Percentiles rank a stretch among this genome's conserved stretches.
phyloP scores from a whole-genome alignment of 2,113 vertebrate genomes.

The Galeopterus variegatus region DNA sequence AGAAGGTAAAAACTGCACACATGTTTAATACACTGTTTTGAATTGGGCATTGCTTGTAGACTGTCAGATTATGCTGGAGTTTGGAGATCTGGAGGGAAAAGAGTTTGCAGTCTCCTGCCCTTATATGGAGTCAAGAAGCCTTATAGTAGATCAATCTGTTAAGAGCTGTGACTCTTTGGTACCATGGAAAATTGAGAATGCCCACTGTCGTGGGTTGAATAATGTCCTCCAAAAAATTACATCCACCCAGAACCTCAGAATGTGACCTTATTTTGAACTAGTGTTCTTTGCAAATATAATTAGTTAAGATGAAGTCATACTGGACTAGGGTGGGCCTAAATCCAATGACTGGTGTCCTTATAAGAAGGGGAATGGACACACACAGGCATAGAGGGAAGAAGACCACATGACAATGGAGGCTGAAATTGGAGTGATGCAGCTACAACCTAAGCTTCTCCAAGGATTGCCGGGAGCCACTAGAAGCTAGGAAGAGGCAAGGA shows the following conservation, averaged over 20 bases:
- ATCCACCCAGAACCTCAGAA: constrained; percentile 30
- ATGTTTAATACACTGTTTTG: constrained; percentile 46
- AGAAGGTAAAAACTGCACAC: constrained; percentile 50
- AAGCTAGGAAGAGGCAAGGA: constrained; percentile 7
- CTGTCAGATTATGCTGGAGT: constrained; percentile 39
- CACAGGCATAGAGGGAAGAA: neutral
- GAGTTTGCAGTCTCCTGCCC: neutral
- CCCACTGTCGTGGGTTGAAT: neutral
- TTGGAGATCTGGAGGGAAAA: constrained; percentile 33
- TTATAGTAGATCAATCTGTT: neutral
- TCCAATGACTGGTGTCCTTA: constrained; percentile 23
- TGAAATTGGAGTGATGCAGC: neutral
- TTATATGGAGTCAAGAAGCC: constrained; percentile 21
- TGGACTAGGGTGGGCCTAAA: neutral
- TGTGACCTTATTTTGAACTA: constrained; percentile 43
- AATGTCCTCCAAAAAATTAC: constrained; percentile 12
- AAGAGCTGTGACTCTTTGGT: neutral
- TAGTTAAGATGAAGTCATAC: constrained; percentile 26
- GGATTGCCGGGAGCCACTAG: neutral
- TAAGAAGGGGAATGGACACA: neutral
- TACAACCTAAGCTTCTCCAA: neutral
- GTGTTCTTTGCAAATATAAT: constrained; percentile 12
- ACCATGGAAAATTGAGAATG: neutral
- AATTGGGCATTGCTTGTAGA: neutral
- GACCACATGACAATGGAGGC: neutral